phyloP scores from a whole-genome alignment of 2,888 invertebrate genomes.

The Euphydryas editha region DNA sequence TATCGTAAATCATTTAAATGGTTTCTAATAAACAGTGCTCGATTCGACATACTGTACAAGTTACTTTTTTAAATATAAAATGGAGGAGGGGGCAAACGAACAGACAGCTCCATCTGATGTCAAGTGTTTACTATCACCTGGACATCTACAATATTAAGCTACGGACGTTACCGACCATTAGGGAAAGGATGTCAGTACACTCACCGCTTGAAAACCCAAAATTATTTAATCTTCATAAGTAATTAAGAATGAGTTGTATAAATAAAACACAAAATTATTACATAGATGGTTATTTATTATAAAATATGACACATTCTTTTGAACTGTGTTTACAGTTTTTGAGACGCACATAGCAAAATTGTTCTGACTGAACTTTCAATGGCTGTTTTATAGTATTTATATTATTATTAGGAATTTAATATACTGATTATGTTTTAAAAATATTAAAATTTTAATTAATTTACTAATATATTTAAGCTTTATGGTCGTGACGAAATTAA shows the following conservation, averaged over 20 bases:
- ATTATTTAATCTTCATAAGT: neutral
- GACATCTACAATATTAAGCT: too few species aligned
- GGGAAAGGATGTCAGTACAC: neutral
- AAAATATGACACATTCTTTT: constrained; percentile 84
- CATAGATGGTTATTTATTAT: constrained; percentile 84
- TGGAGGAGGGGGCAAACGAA: too few species aligned
- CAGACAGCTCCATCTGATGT: too few species aligned
- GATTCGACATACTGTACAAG: too few species aligned
- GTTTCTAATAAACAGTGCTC: too few species aligned
- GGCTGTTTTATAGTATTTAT: constrained; percentile 43
- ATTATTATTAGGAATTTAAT: neutral
- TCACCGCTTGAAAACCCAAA: neutral
- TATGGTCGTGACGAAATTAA: neutral
- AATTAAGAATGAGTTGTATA: neutral
- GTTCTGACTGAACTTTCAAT: constrained; percentile 53
- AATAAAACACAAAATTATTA: constrained; percentile 65
- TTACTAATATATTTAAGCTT: neutral
- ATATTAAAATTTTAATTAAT: neutral
- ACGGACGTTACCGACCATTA: too few species aligned
- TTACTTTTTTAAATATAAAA: too few species aligned
- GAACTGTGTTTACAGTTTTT: constrained; percentile 80
- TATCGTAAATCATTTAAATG: too few species aligned
- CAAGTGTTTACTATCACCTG: too few species aligned
- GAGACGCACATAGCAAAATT: constrained; percentile 80
- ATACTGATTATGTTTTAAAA: neutral